Evolutionary conservation across 92 coral and sea anemone species (phyloP), one percentile per base, ranked within the genome.

Genomic region (Actinostola sp.): DNA sequence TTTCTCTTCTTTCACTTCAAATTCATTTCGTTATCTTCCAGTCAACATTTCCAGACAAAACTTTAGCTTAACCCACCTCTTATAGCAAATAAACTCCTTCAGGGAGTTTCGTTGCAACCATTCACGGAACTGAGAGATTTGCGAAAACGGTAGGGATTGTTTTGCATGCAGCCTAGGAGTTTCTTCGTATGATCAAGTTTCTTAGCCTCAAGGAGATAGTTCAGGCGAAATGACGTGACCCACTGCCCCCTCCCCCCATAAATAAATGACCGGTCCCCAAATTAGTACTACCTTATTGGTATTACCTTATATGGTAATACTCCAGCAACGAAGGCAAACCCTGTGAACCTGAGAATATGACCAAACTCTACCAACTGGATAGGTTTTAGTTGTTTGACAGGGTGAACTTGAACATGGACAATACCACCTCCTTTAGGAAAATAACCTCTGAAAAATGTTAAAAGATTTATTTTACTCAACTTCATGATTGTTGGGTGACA

Each of bases 371-470:
- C 52, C 36, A 94, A 66, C 45, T 89, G 80, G 31, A 94, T 81
- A 27, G 97, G 84, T 56, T 70, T 79, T 33, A 94, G 79, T 61
- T 88, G 88, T 54, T 75, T 84, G 44, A 88, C 74, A 29, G 97
- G 97, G 14, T 59, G 74, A 45, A 85, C 89, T 39, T 68, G 63
- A 16, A 91, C 82, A 26, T 77, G 94, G 16, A 94, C 87, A 70
- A 92, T 92, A 26, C 98, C 98, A 28, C 98, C 97, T 27, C 98
- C 98, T 35, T 92, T 88, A 19, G 98, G 98, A 58, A 85, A 94
- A 64, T 91, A 94, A 32, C 98, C 98, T 72, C 98, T 93, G 56
- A 8, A 24, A 26, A 2, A 25, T 13, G 15, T 25, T n/a, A 28
- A 68, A 10, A 19, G 3, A 29, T 7, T 2, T 45, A 15, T 53